Percentiles rank a stretch among this genome's conserved stretches.
Conservation (phyloP, 1,140 invertebrate species). For the Bombus impatiens region DNA sequence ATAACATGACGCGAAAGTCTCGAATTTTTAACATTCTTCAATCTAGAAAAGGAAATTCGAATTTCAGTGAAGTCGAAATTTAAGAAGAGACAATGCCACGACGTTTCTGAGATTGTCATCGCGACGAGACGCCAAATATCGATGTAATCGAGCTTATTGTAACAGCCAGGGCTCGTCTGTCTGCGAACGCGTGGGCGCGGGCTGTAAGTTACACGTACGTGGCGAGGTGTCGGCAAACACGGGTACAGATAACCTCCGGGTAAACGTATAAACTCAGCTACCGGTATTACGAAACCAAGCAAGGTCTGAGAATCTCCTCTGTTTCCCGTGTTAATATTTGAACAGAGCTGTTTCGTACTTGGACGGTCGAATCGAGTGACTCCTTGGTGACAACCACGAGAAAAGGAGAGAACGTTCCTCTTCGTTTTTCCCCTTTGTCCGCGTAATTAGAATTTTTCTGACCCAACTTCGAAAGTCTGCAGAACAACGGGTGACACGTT, state of each 20-base stretch:
- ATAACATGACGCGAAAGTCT: too few species aligned
- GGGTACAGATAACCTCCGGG: conserved; percentile 61
- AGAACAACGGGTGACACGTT: neutral
- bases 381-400: neutral
- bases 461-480: neutral
- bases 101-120: neutral
- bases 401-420: neutral
- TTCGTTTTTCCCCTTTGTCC: neutral
- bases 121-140: conserved; percentile 1
- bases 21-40: too few species aligned
- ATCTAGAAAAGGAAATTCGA: too few species aligned
- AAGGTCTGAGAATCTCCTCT: conserved; percentile 68
- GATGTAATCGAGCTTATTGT: conserved; percentile 30
- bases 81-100: neutral
- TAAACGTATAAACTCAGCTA: conserved; percentile 73
- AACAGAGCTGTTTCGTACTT: conserved; percentile 65
- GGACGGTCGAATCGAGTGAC: conserved; percentile 35
- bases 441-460: neutral
- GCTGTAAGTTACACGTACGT: conserved; percentile 38
- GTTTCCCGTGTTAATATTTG: conserved; percentile 79
- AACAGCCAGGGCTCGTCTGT: conserved; percentile 3
- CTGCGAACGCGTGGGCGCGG: conserved; percentile 46
- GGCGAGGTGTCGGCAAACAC: conserved; percentile 68
- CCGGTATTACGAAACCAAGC: conserved; percentile 76
- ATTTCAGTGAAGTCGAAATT: neutral